A percentile compares a stretch with the other conserved stretches of the same genome.
These are phyloP conservation scores for Orchesella flavescens DNA, from an alignment of 2,888 invertebrate species.

Conservation along the genomic window DNA sequence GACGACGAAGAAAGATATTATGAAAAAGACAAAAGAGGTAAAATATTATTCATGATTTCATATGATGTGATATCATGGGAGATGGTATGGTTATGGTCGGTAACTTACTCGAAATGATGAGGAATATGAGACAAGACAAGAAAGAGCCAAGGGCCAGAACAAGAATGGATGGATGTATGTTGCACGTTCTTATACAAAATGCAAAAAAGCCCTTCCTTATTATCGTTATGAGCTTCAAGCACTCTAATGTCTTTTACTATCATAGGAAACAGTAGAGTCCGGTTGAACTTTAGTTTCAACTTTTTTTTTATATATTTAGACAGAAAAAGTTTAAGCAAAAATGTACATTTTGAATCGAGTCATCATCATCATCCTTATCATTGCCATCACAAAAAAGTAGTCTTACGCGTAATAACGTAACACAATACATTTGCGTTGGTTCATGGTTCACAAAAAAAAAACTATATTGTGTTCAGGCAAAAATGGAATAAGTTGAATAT, in stretches of 20 bases:
- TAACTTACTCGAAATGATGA: too few species aligned
- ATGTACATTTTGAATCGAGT: not conserved
- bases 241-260: too few species aligned
- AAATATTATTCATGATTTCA: not conserved
- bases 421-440: not conserved
- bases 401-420: not conserved
- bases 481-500: not conserved
- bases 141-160: too few species aligned
- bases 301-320: slow-evolving; percentile 10
- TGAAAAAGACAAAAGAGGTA: not conserved
- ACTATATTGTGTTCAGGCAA: too few species aligned
- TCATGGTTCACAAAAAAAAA: too few species aligned
- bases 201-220: slow-evolving; percentile 25
- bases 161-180: not conserved
- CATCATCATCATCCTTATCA: too few species aligned
- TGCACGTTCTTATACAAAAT: slow-evolving; percentile 15
- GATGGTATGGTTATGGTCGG: not conserved
- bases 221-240: not conserved
- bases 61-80: not conserved
- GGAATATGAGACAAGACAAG: too few species aligned
- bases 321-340: not conserved
- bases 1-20: too few species aligned
- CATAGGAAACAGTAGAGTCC: too few species aligned
- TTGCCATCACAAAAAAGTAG: too few species aligned
- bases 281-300: not conserved